Evolutionary conservation across 2,888 invertebrate genomes (phyloP), one percentile per base, ranked within the genome.

Genomic region (Alviniconcha strummeri): DNA sequence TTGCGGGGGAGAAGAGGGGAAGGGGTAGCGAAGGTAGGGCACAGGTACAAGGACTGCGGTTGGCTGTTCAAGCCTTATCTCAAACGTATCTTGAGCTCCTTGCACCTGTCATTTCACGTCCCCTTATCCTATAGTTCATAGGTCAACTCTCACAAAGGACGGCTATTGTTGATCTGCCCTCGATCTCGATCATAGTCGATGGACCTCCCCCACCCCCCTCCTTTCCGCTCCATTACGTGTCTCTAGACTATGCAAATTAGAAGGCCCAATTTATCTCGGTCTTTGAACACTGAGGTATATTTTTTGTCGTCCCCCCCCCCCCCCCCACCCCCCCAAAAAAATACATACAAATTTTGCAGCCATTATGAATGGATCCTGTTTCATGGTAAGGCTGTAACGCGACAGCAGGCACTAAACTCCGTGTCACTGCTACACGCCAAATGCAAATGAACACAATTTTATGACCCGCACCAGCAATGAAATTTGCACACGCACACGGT

Each of bases 71-170:
- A 54, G 54, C 55, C 55, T 75, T n/a, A 56, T 75, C 75, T 17
- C 75, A n/a, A 60, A 8, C 19, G 56, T 77, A 56, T 56, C 77
- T 77, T 57, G 56, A 19, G 9, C 77, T 13, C 56, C 77, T 77
- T 77, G 77, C 77, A 77, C 77, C 77, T 77, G 77, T 77, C 77
- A 77, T 54, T 77, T 77, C 56, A 57, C 57, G 77, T 77, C 77
- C 77, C 57, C 77, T 77, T 77, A 60, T 57, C 77, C 77, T 57
- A 56, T 19, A 77, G 36, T 36, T 36, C 36, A 36, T 36, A 36
- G 57, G 57, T 74, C 57, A 19, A 52, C 77, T 56, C 19, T 7
- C 57, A 57, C 77, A 77, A 75, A 77, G 77, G 77, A 56, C 57
- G 56, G 56, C 77, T 77, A 77, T 77, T 77, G 77, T 77, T 57